Evolutionary conservation across 2,888 invertebrate genomes (phyloP), one percentile per base, ranked within the genome.

Genomic region (Pecten maximus): DNA sequence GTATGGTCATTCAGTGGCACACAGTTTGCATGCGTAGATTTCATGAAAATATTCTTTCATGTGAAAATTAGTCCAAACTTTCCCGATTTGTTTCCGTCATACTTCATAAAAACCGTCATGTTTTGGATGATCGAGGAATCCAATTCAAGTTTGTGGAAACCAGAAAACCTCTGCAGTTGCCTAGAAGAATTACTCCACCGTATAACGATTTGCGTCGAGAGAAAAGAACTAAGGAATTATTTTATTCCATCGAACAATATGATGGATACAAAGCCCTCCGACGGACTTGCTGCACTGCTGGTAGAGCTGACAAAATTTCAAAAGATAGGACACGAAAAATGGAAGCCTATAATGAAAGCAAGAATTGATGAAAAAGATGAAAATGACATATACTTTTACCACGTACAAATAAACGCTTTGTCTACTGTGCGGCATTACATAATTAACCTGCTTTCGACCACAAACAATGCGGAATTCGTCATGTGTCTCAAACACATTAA

Each of bases 321-420:
- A 48, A 28, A 12, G 87, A 12, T 15, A 40, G 48, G 89, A 2
- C 8, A n/a, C 6, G 88, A 44, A 19, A 48, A 88, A 28, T 88
- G n/a, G 48, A 28, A 39, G 12, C 44, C 19, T 15, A 28, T 88
- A 1, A 44, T 48, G 35, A 88, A 44, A 88, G 88, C 44, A 44
- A 88, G 39, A 44, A 87, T 87, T 23, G 35, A 28, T 16, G 28
- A 87, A 28, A 86, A 35, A n/a, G n/a, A 28, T 23, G 87, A 87
- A 87, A 89, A 89, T 89, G 89, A 89, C 35, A 89, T 89, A 48
- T 89, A 89, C 23, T 28, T 87, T 89, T 44, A 89, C 28, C 89
- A 89, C 44, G 44, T 87, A 4, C 0, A 35, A 39, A 89, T 89
- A 19, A 89, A 89, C 48, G 40, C 48, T 19, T 50, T 89, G 28